phyloP scores from a whole-genome alignment of 2,888 invertebrate species.

The Apotomis capreana region DNA sequence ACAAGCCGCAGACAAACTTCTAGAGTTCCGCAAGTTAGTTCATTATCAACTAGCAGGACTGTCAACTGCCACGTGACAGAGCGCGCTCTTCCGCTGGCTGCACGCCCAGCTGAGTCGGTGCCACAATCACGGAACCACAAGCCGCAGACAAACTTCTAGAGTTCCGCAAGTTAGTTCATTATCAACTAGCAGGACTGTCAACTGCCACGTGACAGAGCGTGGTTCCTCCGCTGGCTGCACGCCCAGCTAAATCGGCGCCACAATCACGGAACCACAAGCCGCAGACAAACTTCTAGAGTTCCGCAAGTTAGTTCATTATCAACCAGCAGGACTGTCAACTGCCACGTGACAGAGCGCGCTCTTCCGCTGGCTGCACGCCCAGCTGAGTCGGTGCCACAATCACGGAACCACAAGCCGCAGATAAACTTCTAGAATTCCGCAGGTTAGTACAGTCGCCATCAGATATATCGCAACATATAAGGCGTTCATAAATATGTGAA shows the following conservation, averaged over 20 bases:
- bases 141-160: conserved; percentile 87
- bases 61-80: conserved; percentile 91
- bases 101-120: conserved; percentile 80
- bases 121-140: conserved; percentile 87
- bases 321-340: no score
- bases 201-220: no score
- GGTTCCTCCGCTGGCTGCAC: no score
- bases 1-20: conserved; percentile 87
- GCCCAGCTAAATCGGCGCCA: no score
- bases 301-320: conserved; percentile 4
- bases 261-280: background rate
- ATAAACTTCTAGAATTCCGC: conserved; percentile 87
- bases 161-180: conserved; percentile 81
- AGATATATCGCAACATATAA: no score
- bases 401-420: conserved; percentile 89
- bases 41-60: no score
- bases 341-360: conserved; percentile 93
- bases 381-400: conserved; percentile 74
- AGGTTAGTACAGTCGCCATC: no score
- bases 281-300: conserved; percentile 3
- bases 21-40: conserved; percentile 83
- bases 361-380: conserved; percentile 90
- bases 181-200: no score
- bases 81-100: conserved; percentile 92
- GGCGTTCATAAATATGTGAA: no score